Conservation (phyloP, 2,888 invertebrate genomes). For the Baronia brevicornis region DNA sequence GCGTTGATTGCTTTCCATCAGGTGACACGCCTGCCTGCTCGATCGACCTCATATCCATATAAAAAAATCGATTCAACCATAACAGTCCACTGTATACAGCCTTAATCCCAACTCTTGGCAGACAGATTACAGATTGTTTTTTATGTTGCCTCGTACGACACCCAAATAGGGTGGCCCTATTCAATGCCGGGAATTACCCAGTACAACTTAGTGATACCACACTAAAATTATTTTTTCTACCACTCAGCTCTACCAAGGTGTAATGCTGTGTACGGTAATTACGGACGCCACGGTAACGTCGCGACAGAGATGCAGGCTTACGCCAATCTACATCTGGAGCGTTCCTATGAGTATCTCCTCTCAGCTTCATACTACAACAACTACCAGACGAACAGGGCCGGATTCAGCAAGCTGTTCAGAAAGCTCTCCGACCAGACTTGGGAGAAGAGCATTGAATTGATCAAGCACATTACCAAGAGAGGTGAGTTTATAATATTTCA, state of each 20-base stretch:
- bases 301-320: conserved; percentile 65
- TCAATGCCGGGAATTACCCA: no score
- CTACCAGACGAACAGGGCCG: conserved; percentile 83
- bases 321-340: conserved; percentile 79
- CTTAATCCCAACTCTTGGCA: no score
- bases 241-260: conserved; percentile 67
- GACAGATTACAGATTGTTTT: no score
- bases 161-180: no score
- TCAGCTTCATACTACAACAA: conserved; percentile 86
- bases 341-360: conserved; percentile 85
- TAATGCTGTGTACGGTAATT: conserved; percentile 79
- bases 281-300: conserved; percentile 63
- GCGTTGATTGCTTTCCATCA: no score
- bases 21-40: no score
- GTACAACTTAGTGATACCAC: no score
- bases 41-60: no score
- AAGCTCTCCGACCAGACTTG: conserved; percentile 84
- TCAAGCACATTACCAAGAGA: conserved; percentile 84
- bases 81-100: no score
- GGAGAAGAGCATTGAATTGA: conserved; percentile 83
- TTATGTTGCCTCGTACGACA: no score
- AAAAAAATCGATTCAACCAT: no score
- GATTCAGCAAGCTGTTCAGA: conserved; percentile 84
- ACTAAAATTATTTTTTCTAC: background rate
- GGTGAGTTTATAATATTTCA: conserved; percentile 78